Base-by-base conservation (phyloP, 2,797 vertebrate species). In the Aeoliscus strigatus region DNA sequence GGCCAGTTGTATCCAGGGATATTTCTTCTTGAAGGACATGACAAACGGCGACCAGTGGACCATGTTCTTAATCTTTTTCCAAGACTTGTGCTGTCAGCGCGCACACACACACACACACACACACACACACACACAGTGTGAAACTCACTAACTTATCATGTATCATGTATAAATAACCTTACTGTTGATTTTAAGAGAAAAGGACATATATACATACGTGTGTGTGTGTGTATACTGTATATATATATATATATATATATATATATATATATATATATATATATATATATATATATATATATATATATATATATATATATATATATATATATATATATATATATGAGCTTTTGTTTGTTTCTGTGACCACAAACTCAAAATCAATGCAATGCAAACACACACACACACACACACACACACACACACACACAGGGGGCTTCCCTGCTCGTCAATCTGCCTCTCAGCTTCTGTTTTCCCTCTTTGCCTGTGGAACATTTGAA, bases 21-120 rank as follows among this genome's bases (percentile, higher is more conserved):
- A 99, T 64, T 97, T 97, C 88, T 98, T 98, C 87, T 97, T 99
- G 89, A 97, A 99, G 76, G 95, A 98, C 94, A 97, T 98, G 47
- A 99, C 91, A 51, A 98, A 97, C 0, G 94, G 96, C 1, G 96
- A 97, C 94, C 96, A 99, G 58, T 98, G 94, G 65, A 99, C 93
- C 94, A 98, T 94, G 84, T 96, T 97, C 72, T 97, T 98, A 79
- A 99, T 97, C 83, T 97, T 98, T 83, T 92, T 90, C 96, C 95
- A 98, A 79, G 95, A 97, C 69, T 96, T 97, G 88, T 93, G 94
- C 95, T 98, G 14, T n/a, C n/a, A n/a, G n/a, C 50, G 71, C 18
- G 51, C 27, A 58, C 21, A 60, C 29, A 69, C 9, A 65, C 3
- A 73, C 7, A 59, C 24, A 51, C 50, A 72, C 18, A 53, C 27